These are phyloP conservation scores for Allophyes oxyacanthae DNA, from an alignment of 2,888 invertebrate genomes.

Conservation along the genomic window DNA sequence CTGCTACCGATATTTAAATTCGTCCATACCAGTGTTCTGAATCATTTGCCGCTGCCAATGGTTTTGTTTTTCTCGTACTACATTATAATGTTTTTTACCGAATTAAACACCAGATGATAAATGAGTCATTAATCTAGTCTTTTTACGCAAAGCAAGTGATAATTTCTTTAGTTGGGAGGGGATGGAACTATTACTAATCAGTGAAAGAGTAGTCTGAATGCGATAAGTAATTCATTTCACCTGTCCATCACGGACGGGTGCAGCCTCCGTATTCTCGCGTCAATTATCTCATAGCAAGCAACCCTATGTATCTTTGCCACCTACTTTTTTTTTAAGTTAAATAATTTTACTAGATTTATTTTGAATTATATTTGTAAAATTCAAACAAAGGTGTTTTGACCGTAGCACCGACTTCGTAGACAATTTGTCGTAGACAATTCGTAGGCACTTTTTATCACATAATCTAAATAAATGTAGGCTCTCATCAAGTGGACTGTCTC, in stretches of 20 bases:
- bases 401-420: too few species aligned
- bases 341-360: conserved; percentile 2
- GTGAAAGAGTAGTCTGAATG: conserved; percentile 38
- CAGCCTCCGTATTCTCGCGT: conserved; percentile 59
- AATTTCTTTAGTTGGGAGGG: conserved; percentile 11
- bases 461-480: conserved; percentile 44
- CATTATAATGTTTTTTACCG: conserved; percentile 17
- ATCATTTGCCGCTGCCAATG: conserved; percentile 35
- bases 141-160: conserved; percentile 7
- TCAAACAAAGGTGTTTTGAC: too few species aligned
- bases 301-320: conserved; percentile 31
- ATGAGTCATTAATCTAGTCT: conserved; percentile 4
- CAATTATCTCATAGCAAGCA: conserved; percentile 69
- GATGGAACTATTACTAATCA: conserved; percentile 16
- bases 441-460: conserved; percentile 18
- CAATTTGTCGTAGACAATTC: background rate
- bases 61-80: conserved; percentile 53
- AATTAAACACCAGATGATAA: conserved; percentile 18
- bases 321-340: conserved; percentile 22
- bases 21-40: conserved; percentile 57
- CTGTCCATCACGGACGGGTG: conserved; percentile 63
- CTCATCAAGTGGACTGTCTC: conserved; percentile 54
- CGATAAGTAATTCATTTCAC: conserved; percentile 67
- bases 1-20: conserved; percentile 85
- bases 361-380: too few species aligned